Evolutionary conservation across 1,140 invertebrate species (phyloP).

Genomic region (Drosophila triauraria): DNA sequence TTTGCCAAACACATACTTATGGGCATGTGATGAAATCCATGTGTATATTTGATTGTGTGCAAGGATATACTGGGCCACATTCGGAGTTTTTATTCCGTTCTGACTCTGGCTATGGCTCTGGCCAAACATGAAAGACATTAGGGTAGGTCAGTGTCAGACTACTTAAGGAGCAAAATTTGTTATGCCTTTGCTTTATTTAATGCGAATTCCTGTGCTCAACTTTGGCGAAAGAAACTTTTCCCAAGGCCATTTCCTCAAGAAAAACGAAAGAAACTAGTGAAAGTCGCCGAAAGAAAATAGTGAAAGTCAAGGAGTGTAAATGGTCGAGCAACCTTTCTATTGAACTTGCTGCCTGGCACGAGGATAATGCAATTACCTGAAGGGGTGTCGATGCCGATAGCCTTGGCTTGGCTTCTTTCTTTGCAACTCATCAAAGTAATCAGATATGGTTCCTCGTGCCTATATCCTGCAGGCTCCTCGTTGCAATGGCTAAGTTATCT

Average conservation of each 20-base stretch:
- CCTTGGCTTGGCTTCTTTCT: neutral
- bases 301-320: slow-evolving; percentile 38
- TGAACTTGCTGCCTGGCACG: slow-evolving; percentile 3
- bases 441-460: neutral
- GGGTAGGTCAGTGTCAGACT: slow-evolving; percentile 77
- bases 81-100: slow-evolving; percentile 78
- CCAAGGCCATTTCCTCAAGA: slow-evolving; percentile 32
- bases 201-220: slow-evolving; percentile 62
- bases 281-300: slow-evolving; percentile 43
- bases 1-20: slow-evolving; percentile 38
- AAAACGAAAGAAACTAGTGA: slow-evolving; percentile 48
- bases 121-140: slow-evolving; percentile 74
- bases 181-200: slow-evolving; percentile 59
- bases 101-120: slow-evolving; percentile 8
- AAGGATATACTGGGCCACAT: slow-evolving; percentile 60
- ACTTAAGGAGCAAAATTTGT: slow-evolving; percentile 60
- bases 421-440: slow-evolving; percentile 7
- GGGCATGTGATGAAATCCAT: slow-evolving; percentile 41
- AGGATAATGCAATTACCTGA: slow-evolving; percentile 31
- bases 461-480: too few species aligned
- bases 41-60: slow-evolving; percentile 35
- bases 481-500: neutral
- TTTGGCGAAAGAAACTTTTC: slow-evolving; percentile 70
- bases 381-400: neutral
- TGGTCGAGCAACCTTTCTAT: slow-evolving; percentile 7